phyloP scores from a whole-genome alignment of 2,797 vertebrate genomes.

The Chrosomus eos region DNA sequence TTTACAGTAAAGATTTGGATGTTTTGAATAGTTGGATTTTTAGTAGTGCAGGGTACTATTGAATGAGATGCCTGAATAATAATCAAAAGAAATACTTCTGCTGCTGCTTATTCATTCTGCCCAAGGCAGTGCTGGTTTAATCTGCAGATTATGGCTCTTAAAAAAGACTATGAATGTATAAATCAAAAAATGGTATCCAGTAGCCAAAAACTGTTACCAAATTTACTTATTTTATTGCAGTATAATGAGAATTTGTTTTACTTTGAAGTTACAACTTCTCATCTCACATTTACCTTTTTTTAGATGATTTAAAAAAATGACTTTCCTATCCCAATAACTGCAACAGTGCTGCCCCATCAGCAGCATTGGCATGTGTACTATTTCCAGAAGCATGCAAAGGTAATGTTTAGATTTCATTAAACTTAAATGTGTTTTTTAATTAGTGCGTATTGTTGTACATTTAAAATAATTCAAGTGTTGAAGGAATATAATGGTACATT shows the following conservation, averaged over 20 bases:
- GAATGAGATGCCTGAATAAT: background rate
- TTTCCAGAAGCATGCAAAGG: slow-evolving; percentile 52
- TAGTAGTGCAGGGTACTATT: background rate
- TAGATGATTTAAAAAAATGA: background rate
- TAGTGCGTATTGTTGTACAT: background rate
- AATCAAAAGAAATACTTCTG: background rate
- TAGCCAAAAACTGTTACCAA: background rate
- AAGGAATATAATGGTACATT: background rate
- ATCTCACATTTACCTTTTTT: background rate
- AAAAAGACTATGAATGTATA: background rate
- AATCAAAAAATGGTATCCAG: slow-evolving; percentile 1
- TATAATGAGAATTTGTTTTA: background rate
- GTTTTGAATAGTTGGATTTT: background rate
- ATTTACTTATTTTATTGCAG: background rate
- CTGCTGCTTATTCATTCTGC: background rate
- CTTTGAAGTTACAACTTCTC: background rate
- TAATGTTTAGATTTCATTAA: slow-evolving; percentile 38
- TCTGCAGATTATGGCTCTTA: slow-evolving; percentile 18
- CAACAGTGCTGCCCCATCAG: background rate
- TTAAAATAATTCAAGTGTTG: background rate
- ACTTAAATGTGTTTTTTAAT: background rate
- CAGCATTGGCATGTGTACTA: too few relatives aligned
- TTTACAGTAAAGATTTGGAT: background rate
- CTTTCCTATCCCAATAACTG: background rate
- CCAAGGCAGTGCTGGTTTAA: background rate